These are phyloP conservation scores for Neomonachus schauinslandi DNA, from an alignment of 2,113 vertebrate species.

Conservation along the genomic window DNA sequence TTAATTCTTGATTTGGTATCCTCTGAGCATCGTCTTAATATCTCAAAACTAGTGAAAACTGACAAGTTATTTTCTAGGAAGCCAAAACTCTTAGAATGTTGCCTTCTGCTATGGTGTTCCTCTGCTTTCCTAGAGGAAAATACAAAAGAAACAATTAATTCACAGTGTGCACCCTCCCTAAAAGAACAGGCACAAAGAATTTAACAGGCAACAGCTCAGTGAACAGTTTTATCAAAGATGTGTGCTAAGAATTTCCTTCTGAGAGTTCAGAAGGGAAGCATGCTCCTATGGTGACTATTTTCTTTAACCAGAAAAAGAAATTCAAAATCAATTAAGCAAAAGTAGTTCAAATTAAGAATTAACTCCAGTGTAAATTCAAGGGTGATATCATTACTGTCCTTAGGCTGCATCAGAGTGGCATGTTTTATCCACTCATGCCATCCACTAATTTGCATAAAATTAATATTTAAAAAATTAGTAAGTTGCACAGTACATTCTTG, in stretches of 20 bases:
- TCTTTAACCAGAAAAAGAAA: background rate
- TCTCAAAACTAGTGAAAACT: background rate
- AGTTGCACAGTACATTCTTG: background rate
- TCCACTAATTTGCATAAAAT: constrained; percentile 8
- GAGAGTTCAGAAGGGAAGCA: background rate
- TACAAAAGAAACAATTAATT: constrained; percentile 19
- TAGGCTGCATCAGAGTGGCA: background rate
- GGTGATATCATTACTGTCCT: background rate
- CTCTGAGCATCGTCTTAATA: background rate
- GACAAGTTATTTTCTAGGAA: background rate
- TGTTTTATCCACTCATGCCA: background rate
- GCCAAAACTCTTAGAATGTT: background rate
- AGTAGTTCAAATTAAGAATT: background rate
- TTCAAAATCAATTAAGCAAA: constrained; percentile 1
- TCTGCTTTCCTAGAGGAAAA: constrained; percentile 44
- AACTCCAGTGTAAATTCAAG: background rate
- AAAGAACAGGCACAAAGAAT: constrained; percentile 33
- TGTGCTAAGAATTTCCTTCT: constrained; percentile 44
- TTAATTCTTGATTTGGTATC: background rate
- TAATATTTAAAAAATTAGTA: constrained; percentile 22
- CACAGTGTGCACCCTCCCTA: background rate
- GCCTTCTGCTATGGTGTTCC: background rate
- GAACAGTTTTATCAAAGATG: background rate
- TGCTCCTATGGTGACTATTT: background rate
- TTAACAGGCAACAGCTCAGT: constrained; percentile 17